A percentile compares a stretch with the other conserved stretches of the same genome.
These are phyloP conservation scores for Argynnis bischoffii DNA, from an alignment of 2,888 invertebrate genomes.

Conservation along the genomic window DNA sequence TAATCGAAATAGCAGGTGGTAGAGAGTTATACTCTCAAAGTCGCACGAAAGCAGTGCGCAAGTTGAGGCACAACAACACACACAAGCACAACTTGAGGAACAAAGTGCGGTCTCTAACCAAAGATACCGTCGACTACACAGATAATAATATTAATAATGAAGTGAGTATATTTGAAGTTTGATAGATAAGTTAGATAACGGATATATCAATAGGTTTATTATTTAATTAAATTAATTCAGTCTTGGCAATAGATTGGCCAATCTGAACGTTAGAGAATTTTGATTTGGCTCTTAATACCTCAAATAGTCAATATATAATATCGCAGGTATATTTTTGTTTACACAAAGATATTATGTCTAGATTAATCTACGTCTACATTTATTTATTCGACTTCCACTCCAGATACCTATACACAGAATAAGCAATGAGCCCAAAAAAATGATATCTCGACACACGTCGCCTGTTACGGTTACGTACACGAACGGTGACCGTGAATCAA, in stretches of 20 bases:
- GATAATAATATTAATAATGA: conserved; percentile 70
- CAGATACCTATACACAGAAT: conserved; percentile 76
- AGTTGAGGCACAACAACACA: conserved; percentile 83
- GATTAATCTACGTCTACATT: too few species aligned
- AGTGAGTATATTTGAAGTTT: conserved; percentile 49
- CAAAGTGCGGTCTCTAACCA: conserved; percentile 68
- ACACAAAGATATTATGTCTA: not conserved
- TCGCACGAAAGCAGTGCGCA: conserved; percentile 89
- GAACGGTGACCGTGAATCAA: conserved; percentile 68
- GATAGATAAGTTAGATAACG: not conserved
- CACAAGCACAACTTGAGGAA: conserved; percentile 78
- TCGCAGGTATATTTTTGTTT: not conserved
- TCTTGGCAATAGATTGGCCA: too few species aligned
- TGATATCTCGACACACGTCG: conserved; percentile 77
- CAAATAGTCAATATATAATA: too few species aligned
- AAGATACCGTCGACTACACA: conserved; percentile 67
- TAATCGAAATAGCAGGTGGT: conserved; percentile 89
- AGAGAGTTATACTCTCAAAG: conserved; percentile 92
- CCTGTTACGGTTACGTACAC: conserved; percentile 65
- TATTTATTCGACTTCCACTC: conserved; percentile 38
- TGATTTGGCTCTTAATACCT: too few species aligned
- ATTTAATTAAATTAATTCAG: too few species aligned
- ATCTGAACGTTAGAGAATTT: too few species aligned
- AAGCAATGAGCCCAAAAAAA: conserved; percentile 75
- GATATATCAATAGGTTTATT: too few species aligned